Evolutionary conservation across 2,113 vertebrate genomes (phyloP).

Genomic region (Sylvilagus bachmani): DNA sequence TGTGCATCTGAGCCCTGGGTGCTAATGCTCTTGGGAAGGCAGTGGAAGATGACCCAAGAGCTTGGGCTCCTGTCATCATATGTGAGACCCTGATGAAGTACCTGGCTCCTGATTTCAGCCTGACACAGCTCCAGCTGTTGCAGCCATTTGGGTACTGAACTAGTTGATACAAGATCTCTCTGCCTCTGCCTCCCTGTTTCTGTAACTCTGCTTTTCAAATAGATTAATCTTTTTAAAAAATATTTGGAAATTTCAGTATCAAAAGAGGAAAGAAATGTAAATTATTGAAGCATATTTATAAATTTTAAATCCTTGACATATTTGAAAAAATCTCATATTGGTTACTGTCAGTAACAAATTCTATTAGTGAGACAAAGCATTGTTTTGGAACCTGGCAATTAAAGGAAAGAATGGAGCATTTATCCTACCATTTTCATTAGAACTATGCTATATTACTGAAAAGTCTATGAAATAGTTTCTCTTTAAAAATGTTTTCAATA

Average conservation of each 20-base stretch:
- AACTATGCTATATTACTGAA: neutral
- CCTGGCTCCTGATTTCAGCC: too few relatives aligned
- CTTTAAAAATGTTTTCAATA: neutral
- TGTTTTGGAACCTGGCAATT: conserved; percentile 33
- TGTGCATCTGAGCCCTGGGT: too few relatives aligned
- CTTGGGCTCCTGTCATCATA: too few relatives aligned
- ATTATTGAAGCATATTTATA: neutral
- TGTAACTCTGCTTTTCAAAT: too few relatives aligned
- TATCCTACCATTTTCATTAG: neutral
- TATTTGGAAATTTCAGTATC: neutral
- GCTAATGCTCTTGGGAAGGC: too few relatives aligned
- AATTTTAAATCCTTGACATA: neutral
- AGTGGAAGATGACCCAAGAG: too few relatives aligned
- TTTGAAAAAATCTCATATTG: neutral
- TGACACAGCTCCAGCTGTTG: too few relatives aligned
- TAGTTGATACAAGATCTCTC: too few relatives aligned
- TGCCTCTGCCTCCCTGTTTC: too few relatives aligned
- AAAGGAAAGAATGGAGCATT: neutral
- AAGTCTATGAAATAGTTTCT: conserved; percentile 25
- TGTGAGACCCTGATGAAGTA: too few relatives aligned
- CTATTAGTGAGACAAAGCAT: neutral
- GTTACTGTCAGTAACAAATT: neutral
- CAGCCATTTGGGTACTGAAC: too few relatives aligned
- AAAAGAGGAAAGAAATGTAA: neutral
- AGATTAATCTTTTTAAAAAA: too few relatives aligned